Evolutionary conservation across 1,140 invertebrate species (phyloP), one percentile per base, ranked within the genome.

Genomic region (Drosophila dunni): DNA sequence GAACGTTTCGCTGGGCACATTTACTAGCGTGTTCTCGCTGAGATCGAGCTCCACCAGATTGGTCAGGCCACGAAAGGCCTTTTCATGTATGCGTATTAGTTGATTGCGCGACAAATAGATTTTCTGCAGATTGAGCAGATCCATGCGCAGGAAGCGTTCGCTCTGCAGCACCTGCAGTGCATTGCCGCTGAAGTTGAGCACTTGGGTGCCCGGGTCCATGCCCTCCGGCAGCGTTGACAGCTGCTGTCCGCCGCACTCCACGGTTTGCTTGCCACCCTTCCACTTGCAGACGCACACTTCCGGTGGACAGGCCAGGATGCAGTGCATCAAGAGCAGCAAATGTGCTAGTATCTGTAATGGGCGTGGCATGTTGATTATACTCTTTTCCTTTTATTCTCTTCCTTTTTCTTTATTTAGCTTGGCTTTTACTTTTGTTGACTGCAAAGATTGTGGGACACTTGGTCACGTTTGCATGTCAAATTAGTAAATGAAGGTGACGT

Each of bases 1-100:
- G 78, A 98, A 97, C 11, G 96, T 95, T 40, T 94, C 94, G 9
- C 95, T 95, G 1, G 97, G 97, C 75, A 98, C 94, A 36, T 94
- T 93, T 29, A 95, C 94, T 73, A 98, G 93, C 54, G 95, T 94
- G 92, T 98, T 98, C 75, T 96, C 94, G 8, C 96, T 96, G 1
- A 98, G 93, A 93, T 98, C 97, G 71, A 98, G 93, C 92, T 98
- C 97, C 3, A 98, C 96, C 13, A 98, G 93, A 91, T 98, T 98
- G 7, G 96, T 96, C 20, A 98, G 93, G 1, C 97, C 97, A 29
- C 95, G 94, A 90, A 98, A 97, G 2, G 97, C 95, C 72, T 94
- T 94, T 64, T 95, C 94, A 79, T 97, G 96, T 63, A 98, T 95
- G 73, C 95, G 94, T 77, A 94, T 95, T 62, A 98, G 94, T 68